Conservation (phyloP, 2,888 invertebrate genomes). For the Luffia ferchaultella region DNA sequence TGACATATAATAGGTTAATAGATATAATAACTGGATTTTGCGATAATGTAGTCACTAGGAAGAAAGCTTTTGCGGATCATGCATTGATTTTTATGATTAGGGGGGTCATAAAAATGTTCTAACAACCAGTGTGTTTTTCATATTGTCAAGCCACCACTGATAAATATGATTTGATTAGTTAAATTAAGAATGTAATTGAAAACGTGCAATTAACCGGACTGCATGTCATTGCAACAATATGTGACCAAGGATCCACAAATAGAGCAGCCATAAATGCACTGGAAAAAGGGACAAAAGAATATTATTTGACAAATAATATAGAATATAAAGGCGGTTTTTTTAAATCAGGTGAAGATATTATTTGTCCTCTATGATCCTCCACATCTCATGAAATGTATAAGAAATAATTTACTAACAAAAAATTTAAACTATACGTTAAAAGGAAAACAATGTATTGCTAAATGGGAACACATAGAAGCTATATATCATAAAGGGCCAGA, state of each 20-base stretch:
- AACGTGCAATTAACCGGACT: slow-evolving; percentile 11
- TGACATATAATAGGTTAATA: too few species aligned
- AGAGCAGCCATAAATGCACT: slow-evolving; percentile 11
- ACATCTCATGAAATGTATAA: slow-evolving; percentile 11
- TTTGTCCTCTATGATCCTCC: slow-evolving; percentile 10
- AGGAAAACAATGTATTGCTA: slow-evolving; percentile 9
- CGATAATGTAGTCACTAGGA: slow-evolving; percentile 1
- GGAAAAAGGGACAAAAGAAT: slow-evolving; percentile 5
- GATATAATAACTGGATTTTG: too few species aligned
- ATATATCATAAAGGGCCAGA: slow-evolving; percentile 9
- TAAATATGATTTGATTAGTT: slow-evolving; percentile 7
- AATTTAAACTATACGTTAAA: slow-evolving; percentile 8
- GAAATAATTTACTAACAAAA: slow-evolving; percentile 10
- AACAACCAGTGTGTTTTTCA: slow-evolving; percentile 12
- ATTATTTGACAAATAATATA: slow-evolving; percentile 9
- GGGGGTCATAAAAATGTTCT: slow-evolving; percentile 12
- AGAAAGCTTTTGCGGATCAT: too few species aligned
- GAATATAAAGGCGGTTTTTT: neutral
- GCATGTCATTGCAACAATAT: slow-evolving; percentile 12
- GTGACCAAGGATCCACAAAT: slow-evolving; percentile 15
- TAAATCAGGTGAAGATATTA: slow-evolving; percentile 6
- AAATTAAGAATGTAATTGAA: slow-evolving; percentile 8
- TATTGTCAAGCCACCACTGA: slow-evolving; percentile 10
- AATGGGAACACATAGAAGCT: slow-evolving; percentile 11
- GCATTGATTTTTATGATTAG: slow-evolving; percentile 14